phyloP scores from a whole-genome alignment of 2,113 vertebrate genomes.

The Chaetodon auriga region DNA sequence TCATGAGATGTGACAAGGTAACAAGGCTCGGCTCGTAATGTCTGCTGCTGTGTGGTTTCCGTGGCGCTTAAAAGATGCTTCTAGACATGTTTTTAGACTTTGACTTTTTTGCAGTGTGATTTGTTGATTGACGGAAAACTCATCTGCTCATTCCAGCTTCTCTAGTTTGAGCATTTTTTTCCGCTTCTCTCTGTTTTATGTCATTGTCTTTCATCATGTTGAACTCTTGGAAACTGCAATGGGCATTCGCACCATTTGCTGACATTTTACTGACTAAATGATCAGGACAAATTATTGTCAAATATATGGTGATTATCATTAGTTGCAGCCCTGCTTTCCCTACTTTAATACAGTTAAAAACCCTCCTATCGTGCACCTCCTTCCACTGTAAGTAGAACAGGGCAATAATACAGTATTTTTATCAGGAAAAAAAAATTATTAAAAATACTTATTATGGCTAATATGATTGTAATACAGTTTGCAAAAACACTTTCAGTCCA shows the following conservation, averaged over 20 bases:
- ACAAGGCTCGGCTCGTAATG: slow-evolving; percentile 59
- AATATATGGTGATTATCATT: neutral
- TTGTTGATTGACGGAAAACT: neutral
- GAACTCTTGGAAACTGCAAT: neutral
- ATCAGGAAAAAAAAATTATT: neutral
- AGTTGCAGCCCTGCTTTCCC: neutral
- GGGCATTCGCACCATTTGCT: no score
- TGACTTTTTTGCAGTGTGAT: neutral
- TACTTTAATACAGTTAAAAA: neutral
- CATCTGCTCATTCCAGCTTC: neutral
- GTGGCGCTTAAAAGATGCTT: neutral
- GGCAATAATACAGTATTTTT: neutral
- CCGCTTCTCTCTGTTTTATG: neutral
- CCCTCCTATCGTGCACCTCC: neutral
- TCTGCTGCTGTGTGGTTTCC: slow-evolving; percentile 23
- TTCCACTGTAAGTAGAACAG: neutral
- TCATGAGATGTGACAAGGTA: slow-evolving; percentile 99
- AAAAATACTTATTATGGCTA: neutral
- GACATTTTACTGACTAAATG: no score
- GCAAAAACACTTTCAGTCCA: neutral
- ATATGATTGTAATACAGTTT: neutral
- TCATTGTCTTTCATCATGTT: neutral
- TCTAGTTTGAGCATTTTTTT: neutral
- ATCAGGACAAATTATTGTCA: no score
- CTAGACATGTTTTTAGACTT: neutral